Evolutionary conservation across 64 coral and sea anemone species (phyloP), one percentile per base, ranked within the genome.

Genomic region (Stylophora pistillata): DNA sequence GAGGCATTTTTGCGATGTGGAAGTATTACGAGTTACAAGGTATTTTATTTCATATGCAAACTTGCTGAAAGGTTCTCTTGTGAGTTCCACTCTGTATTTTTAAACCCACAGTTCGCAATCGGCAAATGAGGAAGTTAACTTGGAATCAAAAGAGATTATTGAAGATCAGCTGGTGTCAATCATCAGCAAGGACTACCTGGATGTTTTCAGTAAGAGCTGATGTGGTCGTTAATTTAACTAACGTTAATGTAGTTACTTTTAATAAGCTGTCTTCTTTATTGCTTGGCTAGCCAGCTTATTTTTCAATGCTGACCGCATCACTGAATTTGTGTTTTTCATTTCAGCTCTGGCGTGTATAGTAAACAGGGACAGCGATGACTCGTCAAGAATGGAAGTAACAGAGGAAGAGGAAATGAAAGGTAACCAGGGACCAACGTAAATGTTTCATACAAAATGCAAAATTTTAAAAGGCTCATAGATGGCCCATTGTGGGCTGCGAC

Each of bases 161-260:
- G 89, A 95, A 89, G 94, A 95, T 30, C 94, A 95, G 56, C 74
- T 95, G 55, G 94, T 92, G 16, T 84, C 66, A 47, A 90, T 95
- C 17, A 82, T 95, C 56, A 95, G 89, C 58, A 95, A 91, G 86
- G 94, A 95, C 64, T 95, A 78, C 56, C 73, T 95, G 55, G 94
- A 95, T 78, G 90, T 91, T 15, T 95, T 95, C 83, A 78, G 94
- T 95, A 34, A 95, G 94, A 89, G 52, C 28, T 41, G 21, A 17
- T 34, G 4, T 15, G 1, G 13, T 76, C n/a, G 71, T 30, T 20
- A 5, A 18, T 33, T 31, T 76, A 31, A 11, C 20, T 18, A 1
- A 26, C 15, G 28, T 55, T 9, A 57, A 2, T 14, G 5, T 56
- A 27, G 18, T 0, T 5, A 5, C 0, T 78, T 14, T 64, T 64